Percentiles rank a stretch among this genome's conserved stretches.
Conservation (phyloP, 2,888 invertebrate genomes). For the Coelopa pilipes region DNA sequence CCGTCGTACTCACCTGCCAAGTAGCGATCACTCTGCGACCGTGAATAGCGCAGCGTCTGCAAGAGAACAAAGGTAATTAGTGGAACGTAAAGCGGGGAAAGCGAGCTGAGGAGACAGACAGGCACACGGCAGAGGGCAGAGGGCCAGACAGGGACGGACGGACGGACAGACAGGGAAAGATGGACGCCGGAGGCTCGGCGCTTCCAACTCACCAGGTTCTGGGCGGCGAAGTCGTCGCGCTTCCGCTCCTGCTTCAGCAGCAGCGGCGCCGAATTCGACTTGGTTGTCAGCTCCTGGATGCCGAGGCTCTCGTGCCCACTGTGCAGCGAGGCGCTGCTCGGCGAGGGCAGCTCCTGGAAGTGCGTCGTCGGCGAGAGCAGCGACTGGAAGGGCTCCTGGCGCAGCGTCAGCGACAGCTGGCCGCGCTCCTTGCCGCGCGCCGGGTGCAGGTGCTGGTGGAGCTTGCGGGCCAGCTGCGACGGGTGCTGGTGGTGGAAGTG, state of each 20-base stretch:
- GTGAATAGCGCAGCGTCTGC: conserved; percentile 66
- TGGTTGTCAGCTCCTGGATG: conserved; percentile 65
- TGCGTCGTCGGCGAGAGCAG: conserved; percentile 61
- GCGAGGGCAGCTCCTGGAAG: conserved; percentile 65
- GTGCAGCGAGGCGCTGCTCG: conserved; percentile 66
- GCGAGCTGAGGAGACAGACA: neutral
- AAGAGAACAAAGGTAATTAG: conserved; percentile 36
- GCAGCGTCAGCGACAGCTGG: conserved; percentile 62
- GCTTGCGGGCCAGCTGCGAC: conserved; percentile 48
- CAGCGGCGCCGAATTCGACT: conserved; percentile 66
- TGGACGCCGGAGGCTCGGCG: conserved; percentile 26
- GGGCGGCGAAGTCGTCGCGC: conserved; percentile 63
- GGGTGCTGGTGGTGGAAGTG: conserved; percentile 34
- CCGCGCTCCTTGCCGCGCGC: conserved; percentile 56
- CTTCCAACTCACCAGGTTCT: conserved; percentile 62
- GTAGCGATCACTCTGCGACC: conserved; percentile 67
- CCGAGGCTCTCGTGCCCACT: conserved; percentile 63
- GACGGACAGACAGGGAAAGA: neutral
- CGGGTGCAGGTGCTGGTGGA: conserved; percentile 50
- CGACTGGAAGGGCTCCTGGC: conserved; percentile 65
- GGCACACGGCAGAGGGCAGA: neutral
- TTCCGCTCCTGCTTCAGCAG: conserved; percentile 64
- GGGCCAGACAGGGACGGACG: neutral
- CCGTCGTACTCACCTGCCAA: conserved; percentile 65
- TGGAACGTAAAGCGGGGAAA: neutral